Evolutionary conservation across 2,797 vertebrate genomes (phyloP).

Genomic region (Nyctalus aviator): DNA sequence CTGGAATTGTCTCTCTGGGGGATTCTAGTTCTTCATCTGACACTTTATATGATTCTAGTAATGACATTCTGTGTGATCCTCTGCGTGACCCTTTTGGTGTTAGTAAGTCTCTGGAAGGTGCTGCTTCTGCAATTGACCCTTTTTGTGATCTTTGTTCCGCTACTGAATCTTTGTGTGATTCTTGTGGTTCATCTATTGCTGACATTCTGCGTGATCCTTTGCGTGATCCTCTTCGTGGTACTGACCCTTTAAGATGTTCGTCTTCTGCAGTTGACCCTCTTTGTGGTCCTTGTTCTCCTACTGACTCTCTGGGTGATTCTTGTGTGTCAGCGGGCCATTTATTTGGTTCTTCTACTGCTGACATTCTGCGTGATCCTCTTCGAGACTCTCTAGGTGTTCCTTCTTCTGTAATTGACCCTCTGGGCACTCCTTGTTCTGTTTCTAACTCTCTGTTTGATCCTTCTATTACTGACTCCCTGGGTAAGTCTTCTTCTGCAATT

Average conservation of each 20-base stretch:
- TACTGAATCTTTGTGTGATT: background rate
- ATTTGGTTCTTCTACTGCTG: background rate
- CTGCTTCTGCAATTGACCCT: background rate
- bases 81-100: background rate
- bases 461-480: background rate
- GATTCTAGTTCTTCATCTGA: background rate
- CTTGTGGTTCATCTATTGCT: background rate
- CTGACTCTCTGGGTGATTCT: background rate
- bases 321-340: background rate
- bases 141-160: background rate
- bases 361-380: background rate
- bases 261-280: background rate
- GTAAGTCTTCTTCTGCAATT: background rate
- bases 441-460: no score
- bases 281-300: background rate
- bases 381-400: background rate
- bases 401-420: background rate
- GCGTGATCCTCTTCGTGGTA: background rate
- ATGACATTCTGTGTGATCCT: background rate
- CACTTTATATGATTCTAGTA: background rate
- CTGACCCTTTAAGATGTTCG: background rate
- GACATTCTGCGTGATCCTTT: background rate
- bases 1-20: background rate
- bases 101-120: rapidly evolving
- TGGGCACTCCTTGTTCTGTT: background rate